phyloP scores from a whole-genome alignment of 1,140 invertebrate species.

The Nilaparvata lugens region DNA sequence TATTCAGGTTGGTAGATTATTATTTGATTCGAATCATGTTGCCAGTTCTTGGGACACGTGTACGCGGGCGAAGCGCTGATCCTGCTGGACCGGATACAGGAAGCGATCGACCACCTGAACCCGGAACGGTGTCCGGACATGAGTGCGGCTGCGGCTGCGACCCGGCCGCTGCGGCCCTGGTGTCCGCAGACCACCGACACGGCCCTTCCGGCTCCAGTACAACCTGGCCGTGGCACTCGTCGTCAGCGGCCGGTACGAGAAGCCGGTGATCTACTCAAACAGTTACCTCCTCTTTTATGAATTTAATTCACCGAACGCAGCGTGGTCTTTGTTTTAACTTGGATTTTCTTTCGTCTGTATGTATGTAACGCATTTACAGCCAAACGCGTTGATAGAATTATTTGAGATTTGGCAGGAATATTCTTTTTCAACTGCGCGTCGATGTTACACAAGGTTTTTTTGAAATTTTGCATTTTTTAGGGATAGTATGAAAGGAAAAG shows the following conservation, averaged over 20 bases:
- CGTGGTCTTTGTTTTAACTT: too few relatives aligned
- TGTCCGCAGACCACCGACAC: slow-evolving; percentile 53
- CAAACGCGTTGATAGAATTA: too few relatives aligned
- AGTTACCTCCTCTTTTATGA: too few relatives aligned
- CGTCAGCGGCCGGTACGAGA: slow-evolving; percentile 63
- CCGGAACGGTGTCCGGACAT: slow-evolving; percentile 61
- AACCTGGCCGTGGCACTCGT: slow-evolving; percentile 71
- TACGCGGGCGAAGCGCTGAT: slow-evolving; percentile 87
- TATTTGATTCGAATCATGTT: slow-evolving; percentile 15
- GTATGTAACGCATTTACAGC: too few relatives aligned
- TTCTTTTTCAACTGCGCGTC: too few relatives aligned
- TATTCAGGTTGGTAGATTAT: too few relatives aligned
- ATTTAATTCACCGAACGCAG: too few relatives aligned
- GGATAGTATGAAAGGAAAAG: too few relatives aligned
- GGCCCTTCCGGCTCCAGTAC: slow-evolving; percentile 60
- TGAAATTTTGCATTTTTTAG: too few relatives aligned
- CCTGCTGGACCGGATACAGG: slow-evolving; percentile 67
- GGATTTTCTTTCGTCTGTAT: too few relatives aligned
- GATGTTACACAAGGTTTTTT: too few relatives aligned
- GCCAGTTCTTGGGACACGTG: slow-evolving; percentile 69
- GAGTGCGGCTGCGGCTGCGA: slow-evolving; percentile 29
- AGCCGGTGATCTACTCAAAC: slow-evolving; percentile 57
- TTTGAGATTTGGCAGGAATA: too few relatives aligned
- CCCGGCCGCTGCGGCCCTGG: slow-evolving; percentile 42
- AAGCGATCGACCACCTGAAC: slow-evolving; percentile 78